Evolutionary conservation across 2,888 invertebrate species (phyloP).

Genomic region (Elysia crispata): DNA sequence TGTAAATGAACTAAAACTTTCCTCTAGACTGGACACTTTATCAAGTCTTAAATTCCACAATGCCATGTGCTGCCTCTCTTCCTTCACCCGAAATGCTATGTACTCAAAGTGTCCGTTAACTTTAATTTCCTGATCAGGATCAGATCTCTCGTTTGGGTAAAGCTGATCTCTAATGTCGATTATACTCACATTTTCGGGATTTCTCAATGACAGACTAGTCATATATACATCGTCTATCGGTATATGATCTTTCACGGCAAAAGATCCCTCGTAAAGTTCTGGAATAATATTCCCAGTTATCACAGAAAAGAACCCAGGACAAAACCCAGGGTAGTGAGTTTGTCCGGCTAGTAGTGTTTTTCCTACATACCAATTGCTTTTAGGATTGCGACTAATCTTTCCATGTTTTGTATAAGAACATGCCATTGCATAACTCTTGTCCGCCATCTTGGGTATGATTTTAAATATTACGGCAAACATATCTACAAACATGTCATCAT

Average conservation of each 20-base stretch:
- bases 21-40: slow-evolving; percentile 7
- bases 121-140: slow-evolving; percentile 50
- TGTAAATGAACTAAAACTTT: neutral
- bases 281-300: slow-evolving; percentile 63
- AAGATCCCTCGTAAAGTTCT: slow-evolving; percentile 63
- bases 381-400: slow-evolving; percentile 58
- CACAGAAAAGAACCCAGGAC: slow-evolving; percentile 68
- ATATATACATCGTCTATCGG: slow-evolving; percentile 73
- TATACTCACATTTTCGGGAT: slow-evolving; percentile 41
- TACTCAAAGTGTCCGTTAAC: slow-evolving; percentile 37
- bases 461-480: slow-evolving; percentile 59
- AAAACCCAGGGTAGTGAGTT: slow-evolving; percentile 69
- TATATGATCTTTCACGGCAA: slow-evolving; percentile 59
- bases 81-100: neutral
- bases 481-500: slow-evolving; percentile 71
- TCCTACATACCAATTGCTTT: slow-evolving; percentile 65
- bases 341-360: slow-evolving; percentile 54
- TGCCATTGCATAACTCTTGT: slow-evolving; percentile 32
- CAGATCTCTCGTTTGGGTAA: slow-evolving; percentile 87
- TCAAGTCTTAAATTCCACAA: slow-evolving; percentile 17
- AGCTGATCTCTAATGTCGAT: slow-evolving; percentile 83
- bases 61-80: neutral
- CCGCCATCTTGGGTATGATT: slow-evolving; percentile 56
- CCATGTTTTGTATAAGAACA: slow-evolving; percentile 54
- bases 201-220: slow-evolving; percentile 64